Conservation (phyloP, 2,888 invertebrate genomes). For the Drosophila koepferae region DNA sequence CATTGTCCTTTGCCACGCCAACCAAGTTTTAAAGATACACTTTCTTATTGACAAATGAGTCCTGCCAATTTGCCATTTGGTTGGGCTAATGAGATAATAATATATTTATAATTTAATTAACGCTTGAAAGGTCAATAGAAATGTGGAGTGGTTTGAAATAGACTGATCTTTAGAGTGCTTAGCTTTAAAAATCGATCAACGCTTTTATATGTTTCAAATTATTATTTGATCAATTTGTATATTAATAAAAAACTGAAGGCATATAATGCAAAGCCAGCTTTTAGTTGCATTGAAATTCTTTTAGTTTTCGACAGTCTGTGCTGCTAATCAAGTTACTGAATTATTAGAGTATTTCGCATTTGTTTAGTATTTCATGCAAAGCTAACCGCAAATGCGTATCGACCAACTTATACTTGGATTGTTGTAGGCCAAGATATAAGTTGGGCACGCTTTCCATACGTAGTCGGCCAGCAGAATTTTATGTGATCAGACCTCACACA, state of each 20-base stretch:
- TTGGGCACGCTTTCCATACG: background rate
- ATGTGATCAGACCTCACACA: background rate
- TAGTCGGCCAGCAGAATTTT: conserved; percentile 9
- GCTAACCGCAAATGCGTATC: background rate
- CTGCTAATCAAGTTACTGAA: background rate
- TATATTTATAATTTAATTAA: background rate
- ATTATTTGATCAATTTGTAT: too few species aligned
- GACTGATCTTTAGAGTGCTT: too few species aligned
- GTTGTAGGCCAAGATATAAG: background rate
- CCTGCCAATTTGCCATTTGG: background rate
- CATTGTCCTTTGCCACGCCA: conserved; percentile 60
- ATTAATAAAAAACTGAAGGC: too few species aligned
- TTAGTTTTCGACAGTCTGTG: background rate
- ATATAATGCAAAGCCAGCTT: too few species aligned
- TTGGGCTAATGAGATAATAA: background rate
- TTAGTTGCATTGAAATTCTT: background rate
- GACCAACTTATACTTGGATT: background rate
- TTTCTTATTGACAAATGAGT: background rate
- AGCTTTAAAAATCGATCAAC: too few species aligned
- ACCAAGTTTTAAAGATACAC: conserved; percentile 14
- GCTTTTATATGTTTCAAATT: too few species aligned
- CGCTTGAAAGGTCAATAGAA: background rate
- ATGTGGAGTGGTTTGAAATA: too few species aligned
- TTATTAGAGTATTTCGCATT: background rate
- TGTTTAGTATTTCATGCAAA: background rate